Evolutionary conservation across 2,113 vertebrate species (phyloP), one percentile per base, ranked within the genome.

Genomic region (Geococcyx californianus): DNA sequence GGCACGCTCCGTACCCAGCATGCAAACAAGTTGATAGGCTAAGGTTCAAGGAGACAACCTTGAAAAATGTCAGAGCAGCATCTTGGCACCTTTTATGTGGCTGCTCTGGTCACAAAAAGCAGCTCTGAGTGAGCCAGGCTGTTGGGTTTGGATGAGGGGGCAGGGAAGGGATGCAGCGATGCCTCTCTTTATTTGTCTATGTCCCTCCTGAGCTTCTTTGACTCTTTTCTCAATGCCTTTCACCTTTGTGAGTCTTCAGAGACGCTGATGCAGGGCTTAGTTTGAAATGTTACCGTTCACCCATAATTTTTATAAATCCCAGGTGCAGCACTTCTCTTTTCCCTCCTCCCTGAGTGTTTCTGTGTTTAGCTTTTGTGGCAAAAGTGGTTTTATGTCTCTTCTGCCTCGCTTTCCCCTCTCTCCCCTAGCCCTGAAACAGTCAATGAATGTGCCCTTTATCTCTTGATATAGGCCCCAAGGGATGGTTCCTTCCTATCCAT

Each of bases 391-490:
- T 45, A 81, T 54, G 29, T n/a, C 77, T 87, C 45, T 76, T 63
- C 40, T 64, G 44, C 8, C 44, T 58, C 52, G 47, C 68, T 79
- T 78, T 3, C 10, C n/a, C 38, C 28, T 44, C 34, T 85, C 64
- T 58, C n/a, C 16, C n/a, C 45, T 68, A 51, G 87, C 84, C 68
- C 68, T 90, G 83, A 89, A 84, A 63, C 13, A 94, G 72, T 67
- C 68, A 63, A 3, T 13, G 73, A 67, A 64, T 59, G 47, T 95
- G 81, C 63, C 94, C 89, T 82, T 84, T 85, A 52, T 73, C 62
- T 77, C 85, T 77, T 60, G 89, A 25, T 70, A 64, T 84, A 69
- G 87, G 80, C 96, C 97, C 63, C 83, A 14, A 84, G 97, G 85
- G 83, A 86, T 56, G 64, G 69, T 44, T 95, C 62, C 52, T 59